Evolutionary conservation across 30 jellyfish, hydroid and myxozoan species (phyloP).

Genomic region (Hydractinia echinata): DNA sequence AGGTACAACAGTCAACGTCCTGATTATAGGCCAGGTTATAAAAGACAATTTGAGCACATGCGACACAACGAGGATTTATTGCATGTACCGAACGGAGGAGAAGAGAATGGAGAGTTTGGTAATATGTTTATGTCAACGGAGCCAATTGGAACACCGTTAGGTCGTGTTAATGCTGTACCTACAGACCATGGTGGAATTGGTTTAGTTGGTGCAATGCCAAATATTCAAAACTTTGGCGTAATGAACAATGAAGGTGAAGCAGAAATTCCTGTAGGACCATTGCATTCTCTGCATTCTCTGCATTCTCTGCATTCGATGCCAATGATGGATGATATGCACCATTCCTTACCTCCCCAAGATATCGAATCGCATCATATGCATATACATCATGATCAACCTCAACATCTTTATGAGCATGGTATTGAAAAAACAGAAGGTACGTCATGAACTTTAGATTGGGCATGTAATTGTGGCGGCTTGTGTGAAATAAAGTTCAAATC

Average conservation of each 20-base stretch:
- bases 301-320: neutral
- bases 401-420: constrained; percentile 1
- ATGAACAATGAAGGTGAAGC: neutral
- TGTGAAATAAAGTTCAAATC: too few relatives aligned
- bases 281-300: neutral
- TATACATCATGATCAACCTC: constrained; percentile 3
- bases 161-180: neutral
- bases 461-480: too few relatives aligned
- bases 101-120: neutral
- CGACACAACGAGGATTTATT: neutral
- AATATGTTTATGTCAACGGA: neutral
- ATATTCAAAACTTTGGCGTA: neutral
- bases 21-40: constrained; percentile 17
- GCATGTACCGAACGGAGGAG: neutral
- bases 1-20: constrained; percentile 27
- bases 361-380: neutral
- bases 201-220: neutral
- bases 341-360: neutral
- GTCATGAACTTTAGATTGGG: neutral
- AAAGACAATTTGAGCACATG: constrained; percentile 29
- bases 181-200: too few relatives aligned
- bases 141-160: constrained; percentile 9
- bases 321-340: neutral
- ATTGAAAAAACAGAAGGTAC: constrained; percentile 11
- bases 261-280: constrained; percentile 10